Evolutionary conservation across 2,113 vertebrate genomes (phyloP).

Genomic region (Lophotis ruficrista): DNA sequence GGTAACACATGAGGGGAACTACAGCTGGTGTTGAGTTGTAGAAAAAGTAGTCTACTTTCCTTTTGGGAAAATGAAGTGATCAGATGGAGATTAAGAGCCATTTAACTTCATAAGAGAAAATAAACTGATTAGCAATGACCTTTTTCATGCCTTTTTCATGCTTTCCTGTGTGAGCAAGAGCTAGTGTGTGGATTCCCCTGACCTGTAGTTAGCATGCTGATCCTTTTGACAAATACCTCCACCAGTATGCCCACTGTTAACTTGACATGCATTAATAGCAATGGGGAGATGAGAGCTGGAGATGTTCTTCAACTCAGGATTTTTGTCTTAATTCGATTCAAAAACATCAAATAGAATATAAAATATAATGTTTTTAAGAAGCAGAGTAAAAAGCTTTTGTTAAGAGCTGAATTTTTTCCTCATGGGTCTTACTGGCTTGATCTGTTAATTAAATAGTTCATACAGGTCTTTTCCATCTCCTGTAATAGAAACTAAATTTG

Average conservation of each 20-base stretch:
- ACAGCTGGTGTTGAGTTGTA: neutral
- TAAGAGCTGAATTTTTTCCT: neutral
- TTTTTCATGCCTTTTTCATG: neutral
- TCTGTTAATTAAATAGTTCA: constrained; percentile 15
- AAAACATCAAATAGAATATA: neutral
- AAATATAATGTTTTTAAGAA: neutral
- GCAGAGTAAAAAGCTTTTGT: neutral
- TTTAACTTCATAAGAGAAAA: neutral
- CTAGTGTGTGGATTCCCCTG: neutral
- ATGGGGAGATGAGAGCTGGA: neutral
- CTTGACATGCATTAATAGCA: neutral
- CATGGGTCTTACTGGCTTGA: neutral
- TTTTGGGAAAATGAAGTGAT: neutral
- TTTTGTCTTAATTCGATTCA: neutral
- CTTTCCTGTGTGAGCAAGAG: neutral
- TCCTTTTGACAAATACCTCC: neutral
- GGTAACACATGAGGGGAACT: neutral
- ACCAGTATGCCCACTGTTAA: neutral
- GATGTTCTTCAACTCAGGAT: neutral
- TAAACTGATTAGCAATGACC: neutral
- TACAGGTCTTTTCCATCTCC: neutral
- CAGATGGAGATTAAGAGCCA: neutral
- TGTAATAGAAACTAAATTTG: neutral
- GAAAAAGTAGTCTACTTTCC: neutral
- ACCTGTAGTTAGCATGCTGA: neutral